Percentiles rank a stretch among this genome's conserved stretches.
These are phyloP conservation scores for Metellina segmentata DNA, from an alignment of 2,888 invertebrate species.

Conservation along the genomic window DNA sequence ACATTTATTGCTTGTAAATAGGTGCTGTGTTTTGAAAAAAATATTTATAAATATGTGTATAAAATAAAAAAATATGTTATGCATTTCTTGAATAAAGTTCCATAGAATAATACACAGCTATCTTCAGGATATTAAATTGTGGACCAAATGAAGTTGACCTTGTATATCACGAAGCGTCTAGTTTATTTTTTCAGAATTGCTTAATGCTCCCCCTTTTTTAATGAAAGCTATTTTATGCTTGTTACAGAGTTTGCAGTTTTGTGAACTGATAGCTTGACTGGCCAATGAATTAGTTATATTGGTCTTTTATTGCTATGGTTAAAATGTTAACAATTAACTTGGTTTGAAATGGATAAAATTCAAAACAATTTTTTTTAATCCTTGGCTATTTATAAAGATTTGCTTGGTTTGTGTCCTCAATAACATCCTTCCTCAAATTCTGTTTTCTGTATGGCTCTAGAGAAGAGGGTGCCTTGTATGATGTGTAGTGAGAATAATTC, in stretches of 20 bases:
- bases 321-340: too few species aligned
- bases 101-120: slow-evolving; percentile 8
- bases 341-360: too few species aligned
- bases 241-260: too few species aligned
- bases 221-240: too few species aligned
- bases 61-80: slow-evolving; percentile 53
- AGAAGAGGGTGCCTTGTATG: slow-evolving; percentile 71
- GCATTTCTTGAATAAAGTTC: slow-evolving; percentile 34
- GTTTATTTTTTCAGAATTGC: background rate
- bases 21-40: slow-evolving; percentile 46
- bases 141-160: slow-evolving; percentile 61
- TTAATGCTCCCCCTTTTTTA: too few species aligned
- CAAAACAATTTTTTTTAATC: too few species aligned
- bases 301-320: too few species aligned
- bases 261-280: too few species aligned
- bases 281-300: too few species aligned
- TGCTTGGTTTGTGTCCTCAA: too few species aligned
- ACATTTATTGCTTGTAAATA: slow-evolving; percentile 69
- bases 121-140: slow-evolving; percentile 66
- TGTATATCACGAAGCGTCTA: slow-evolving; percentile 51
- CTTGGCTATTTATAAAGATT: too few species aligned
- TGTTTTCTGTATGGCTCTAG: slow-evolving; percentile 33
- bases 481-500: slow-evolving; percentile 39
- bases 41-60: slow-evolving; percentile 64
- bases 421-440: background rate